phyloP scores from a whole-genome alignment of 2,797 vertebrate genomes.

The Tragelaphus eurycerus region DNA sequence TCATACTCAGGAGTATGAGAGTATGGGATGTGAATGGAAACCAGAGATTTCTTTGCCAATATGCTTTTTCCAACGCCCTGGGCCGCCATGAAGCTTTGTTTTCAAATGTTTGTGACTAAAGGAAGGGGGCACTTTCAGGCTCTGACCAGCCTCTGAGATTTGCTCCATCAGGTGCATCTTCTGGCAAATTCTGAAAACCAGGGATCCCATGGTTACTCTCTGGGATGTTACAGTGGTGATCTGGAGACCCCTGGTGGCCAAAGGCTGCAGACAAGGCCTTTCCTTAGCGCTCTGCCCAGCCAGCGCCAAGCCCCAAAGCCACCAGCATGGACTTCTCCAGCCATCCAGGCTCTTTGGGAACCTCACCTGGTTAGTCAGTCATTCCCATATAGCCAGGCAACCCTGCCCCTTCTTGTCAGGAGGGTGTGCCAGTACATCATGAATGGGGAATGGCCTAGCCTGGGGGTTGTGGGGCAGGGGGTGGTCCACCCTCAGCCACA shows the following conservation, averaged over 20 bases:
- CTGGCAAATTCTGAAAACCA: constrained; percentile 47
- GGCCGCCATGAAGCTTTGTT: background rate
- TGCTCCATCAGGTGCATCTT: constrained; percentile 55
- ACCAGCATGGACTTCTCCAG: background rate
- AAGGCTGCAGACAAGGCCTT: background rate
- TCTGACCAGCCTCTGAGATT: background rate
- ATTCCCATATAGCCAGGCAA: background rate
- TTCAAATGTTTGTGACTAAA: background rate
- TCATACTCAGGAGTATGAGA: background rate
- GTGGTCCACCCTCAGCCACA: background rate
- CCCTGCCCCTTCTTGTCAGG: background rate
- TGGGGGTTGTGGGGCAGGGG: background rate
- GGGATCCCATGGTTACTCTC: background rate
- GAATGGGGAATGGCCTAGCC: background rate
- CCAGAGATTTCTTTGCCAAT: background rate
- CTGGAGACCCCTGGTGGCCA: constrained; percentile 69
- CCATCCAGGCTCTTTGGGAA: background rate
- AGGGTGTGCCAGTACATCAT: background rate
- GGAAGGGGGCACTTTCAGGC: background rate
- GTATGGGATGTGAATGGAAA: background rate
- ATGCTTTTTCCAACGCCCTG: background rate
- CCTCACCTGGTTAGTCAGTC: background rate
- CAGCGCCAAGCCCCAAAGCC: background rate
- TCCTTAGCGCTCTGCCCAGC: background rate
- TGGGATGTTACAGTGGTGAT: background rate